Base-by-base conservation (phyloP, 2,888 invertebrate species). In the Hirtodrosophila trivittata region DNA sequence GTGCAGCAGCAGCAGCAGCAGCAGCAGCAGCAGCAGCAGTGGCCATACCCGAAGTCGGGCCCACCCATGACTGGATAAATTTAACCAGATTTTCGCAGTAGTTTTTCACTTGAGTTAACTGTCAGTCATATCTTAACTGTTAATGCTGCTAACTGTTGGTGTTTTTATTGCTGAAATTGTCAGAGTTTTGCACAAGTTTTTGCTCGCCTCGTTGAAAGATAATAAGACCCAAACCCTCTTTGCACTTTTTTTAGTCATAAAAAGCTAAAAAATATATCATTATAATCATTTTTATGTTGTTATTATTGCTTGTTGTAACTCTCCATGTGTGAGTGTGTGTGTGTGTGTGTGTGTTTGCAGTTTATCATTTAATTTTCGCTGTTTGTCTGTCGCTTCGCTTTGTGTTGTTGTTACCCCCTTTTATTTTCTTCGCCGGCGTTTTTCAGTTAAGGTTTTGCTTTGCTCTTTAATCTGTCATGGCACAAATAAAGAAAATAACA, bases 81-180 rank as follows among this genome's bases (percentile, higher is more conserved):
- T n/a, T n/a, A n/a, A n/a, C n/a, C n/a, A 43, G 10, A 47, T 52
- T n/a, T n/a, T n/a, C 67, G 41, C 49, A 47, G 10, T 28, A 14
- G 49, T 49, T 60, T 67, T 68, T 30, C 69, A 55, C 25, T 32
- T 30, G 1, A 16, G 9, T 14, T 49, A 39, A 66, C 59, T 51
- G 35, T 45, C 12, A 13, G 14, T 16, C 66, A 28, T 51, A 46
- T 35, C 12, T 58, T 12, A 28, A 30, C 50, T 21, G 35, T 1
- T 47, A 41, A 42, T 46, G 35, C 16, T 37, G 10, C 50, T 35
- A 64, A 51, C 55, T 43, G 49, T 46, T 41, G 13, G 32, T 45
- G 39, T 13, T 43, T 1, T 16, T 45, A 1, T 47, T 30, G 25
- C 25, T 5, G 3, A 6, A 12, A 14, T 8, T 35, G 7, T 5